Conservation (phyloP, 1,140 invertebrate species). For the Ceratoteleas bidentatus region DNA sequence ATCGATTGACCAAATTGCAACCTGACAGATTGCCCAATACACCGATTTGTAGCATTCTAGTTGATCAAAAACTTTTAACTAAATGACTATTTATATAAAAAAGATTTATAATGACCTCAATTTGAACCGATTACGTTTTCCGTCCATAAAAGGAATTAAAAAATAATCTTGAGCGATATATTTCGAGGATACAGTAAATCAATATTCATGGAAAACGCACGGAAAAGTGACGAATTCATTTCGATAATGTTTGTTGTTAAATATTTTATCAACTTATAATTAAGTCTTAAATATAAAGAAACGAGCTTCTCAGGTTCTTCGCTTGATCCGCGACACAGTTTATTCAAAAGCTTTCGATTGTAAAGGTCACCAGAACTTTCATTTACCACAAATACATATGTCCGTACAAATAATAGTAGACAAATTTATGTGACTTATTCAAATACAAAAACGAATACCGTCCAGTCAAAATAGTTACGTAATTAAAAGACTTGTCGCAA, state of each 20-base stretch:
- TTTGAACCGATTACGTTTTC: constrained; percentile 34
- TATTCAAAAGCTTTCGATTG: constrained; percentile 13
- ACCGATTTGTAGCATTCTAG: constrained; percentile 26
- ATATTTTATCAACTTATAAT: neutral
- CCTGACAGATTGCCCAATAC: constrained; percentile 44
- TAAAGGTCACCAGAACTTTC: constrained; percentile 12
- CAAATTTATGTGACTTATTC: neutral
- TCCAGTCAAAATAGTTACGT: too few relatives aligned
- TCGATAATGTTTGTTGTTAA: neutral
- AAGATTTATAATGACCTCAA: constrained; percentile 42
- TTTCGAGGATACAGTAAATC: constrained; percentile 19
- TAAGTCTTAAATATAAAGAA: neutral
- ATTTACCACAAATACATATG: constrained; percentile 10
- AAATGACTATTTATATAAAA: constrained; percentile 45
- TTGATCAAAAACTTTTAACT: constrained; percentile 51
- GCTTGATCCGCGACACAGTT: constrained; percentile 21
- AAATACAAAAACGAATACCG: too few relatives aligned
- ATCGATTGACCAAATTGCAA: constrained; percentile 40
- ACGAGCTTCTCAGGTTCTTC: neutral
- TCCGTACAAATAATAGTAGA: constrained; percentile 10
- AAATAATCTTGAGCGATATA: constrained; percentile 16
- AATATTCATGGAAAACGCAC: constrained; percentile 7
- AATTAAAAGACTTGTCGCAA: too few relatives aligned
- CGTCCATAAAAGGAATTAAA: constrained; percentile 38
- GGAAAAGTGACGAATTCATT: too few relatives aligned